Evolutionary conservation across 2,797 vertebrate genomes (phyloP), one percentile per base, ranked within the genome.

Genomic region (Erpetoichthys calabaricus): DNA sequence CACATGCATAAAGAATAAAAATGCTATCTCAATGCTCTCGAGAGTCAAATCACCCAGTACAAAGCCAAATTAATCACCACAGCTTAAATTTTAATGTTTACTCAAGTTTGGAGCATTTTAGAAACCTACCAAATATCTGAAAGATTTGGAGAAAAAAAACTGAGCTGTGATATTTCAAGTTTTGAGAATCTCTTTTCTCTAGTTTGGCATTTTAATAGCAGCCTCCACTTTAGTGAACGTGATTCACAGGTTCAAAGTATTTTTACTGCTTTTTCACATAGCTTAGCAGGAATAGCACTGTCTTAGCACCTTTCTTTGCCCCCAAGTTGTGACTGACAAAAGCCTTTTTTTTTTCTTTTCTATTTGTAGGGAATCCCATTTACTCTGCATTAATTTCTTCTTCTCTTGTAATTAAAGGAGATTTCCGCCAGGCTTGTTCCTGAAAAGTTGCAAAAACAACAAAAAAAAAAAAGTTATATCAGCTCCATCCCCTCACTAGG

Each of bases 191-290:
- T 8, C 8, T 7, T 41, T 54, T 42, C 5, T 41, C 41, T 5
- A 42, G 9, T 54, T 43, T 42, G 1, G 3, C 53, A 62, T 57
- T 69, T 65, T 25, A 59, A 60, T 59, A 54, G 53, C 3, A 44
- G 58, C 6, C 56, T 46, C 53, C 8, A 6, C 41, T 63, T 65
- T 63, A 71, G 58, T 66, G 65, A 74, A 73, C 57, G 70, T 55
- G 67, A 71, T 59, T 77, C 70, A 75, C 54, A 68, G 60, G 73
- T 68, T 65, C 1, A 4, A 72, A 51, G 62, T 65, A 66, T 74
- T 77, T 78, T 73, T 75, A 67, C 57, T 63, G 56, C 65, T 67
- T 75, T 56, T 66, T 54, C 62, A 53, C 47, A 58, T 57, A 57
- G 57, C 67, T 45, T 70, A 55, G 62, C 64, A 73, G 62, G 71